Conservation (phyloP, 2,888 invertebrate genomes). For the Dromius quadrimaculatus region DNA sequence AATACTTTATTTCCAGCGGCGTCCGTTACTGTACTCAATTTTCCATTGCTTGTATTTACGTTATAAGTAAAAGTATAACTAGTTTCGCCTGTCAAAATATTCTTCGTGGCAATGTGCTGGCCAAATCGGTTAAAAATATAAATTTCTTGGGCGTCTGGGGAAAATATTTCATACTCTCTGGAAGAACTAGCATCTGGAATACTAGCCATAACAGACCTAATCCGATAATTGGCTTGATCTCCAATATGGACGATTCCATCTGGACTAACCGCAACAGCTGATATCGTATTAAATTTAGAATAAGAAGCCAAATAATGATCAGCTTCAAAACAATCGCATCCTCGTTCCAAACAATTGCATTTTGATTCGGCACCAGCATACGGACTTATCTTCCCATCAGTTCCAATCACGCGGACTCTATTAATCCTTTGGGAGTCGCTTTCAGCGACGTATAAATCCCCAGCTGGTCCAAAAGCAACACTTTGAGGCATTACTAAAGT, state of each 20-base stretch:
- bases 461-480: slow-evolving; percentile 92
- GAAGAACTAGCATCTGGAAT: slow-evolving; percentile 87
- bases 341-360: slow-evolving; percentile 91
- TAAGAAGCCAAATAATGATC: slow-evolving; percentile 93
- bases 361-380: slow-evolving; percentile 95
- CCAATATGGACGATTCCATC: slow-evolving; percentile 95
- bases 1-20: slow-evolving; percentile 92
- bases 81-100: slow-evolving; percentile 94
- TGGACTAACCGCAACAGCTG: slow-evolving; percentile 92
- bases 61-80: slow-evolving; percentile 96
- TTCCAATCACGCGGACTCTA: slow-evolving; percentile 89
- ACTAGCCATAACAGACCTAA: slow-evolving; percentile 89
- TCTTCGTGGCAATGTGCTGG: slow-evolving; percentile 93
- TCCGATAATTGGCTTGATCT: slow-evolving; percentile 92
- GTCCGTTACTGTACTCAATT: slow-evolving; percentile 92
- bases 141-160: slow-evolving; percentile 94
- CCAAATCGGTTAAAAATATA: slow-evolving; percentile 95
- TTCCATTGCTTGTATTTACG: slow-evolving; percentile 96
- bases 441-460: slow-evolving; percentile 94
- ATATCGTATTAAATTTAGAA: slow-evolving; percentile 94
- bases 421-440: slow-evolving; percentile 96
- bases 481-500: slow-evolving; percentile 94
- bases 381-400: slow-evolving; percentile 92
- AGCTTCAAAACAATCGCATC: slow-evolving; percentile 93
- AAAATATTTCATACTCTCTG: slow-evolving; percentile 93